Evolutionary conservation across 2,113 vertebrate genomes (phyloP).

Genomic region (Lota lota): DNA sequence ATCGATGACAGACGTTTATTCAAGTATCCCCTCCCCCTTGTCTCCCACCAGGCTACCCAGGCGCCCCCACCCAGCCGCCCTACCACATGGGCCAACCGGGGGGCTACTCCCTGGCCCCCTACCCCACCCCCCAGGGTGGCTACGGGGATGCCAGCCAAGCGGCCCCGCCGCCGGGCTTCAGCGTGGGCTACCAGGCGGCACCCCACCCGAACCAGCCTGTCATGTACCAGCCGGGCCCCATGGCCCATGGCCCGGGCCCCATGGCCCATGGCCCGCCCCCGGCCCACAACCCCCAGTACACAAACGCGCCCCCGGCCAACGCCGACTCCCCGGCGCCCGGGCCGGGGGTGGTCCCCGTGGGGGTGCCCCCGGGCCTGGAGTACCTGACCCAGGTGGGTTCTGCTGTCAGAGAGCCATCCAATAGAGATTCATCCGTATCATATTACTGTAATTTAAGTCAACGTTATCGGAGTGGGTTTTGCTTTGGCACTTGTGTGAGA

Average conservation of each 20-base stretch:
- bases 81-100: neutral
- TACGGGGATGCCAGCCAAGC: slow-evolving; percentile 58
- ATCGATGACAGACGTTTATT: neutral
- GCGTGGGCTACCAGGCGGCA: slow-evolving; percentile 55
- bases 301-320: slow-evolving; percentile 10
- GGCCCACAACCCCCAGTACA: slow-evolving; percentile 27
- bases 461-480: too few relatives aligned
- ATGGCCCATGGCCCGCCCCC: slow-evolving; percentile 25
- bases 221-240: slow-evolving; percentile 64
- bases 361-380: slow-evolving; percentile 80
- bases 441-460: neutral
- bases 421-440: neutral
- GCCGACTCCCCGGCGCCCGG: slow-evolving; percentile 25
- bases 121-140: slow-evolving; percentile 51
- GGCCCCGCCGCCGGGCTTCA: slow-evolving; percentile 69
- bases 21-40: neutral
- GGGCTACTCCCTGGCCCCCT: slow-evolving; percentile 67
- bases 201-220: slow-evolving; percentile 46
- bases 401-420: too few relatives aligned
- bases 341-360: slow-evolving; percentile 46
- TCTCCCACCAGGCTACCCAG: slow-evolving; percentile 61
- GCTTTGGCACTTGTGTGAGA: too few relatives aligned
- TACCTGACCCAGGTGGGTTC: slow-evolving; percentile 79
- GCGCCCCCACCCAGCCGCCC: slow-evolving; percentile 43
- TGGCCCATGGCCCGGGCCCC: slow-evolving; percentile 15